Base-by-base conservation (phyloP, 2,797 vertebrate genomes). In the Cichlasoma orientale region DNA sequence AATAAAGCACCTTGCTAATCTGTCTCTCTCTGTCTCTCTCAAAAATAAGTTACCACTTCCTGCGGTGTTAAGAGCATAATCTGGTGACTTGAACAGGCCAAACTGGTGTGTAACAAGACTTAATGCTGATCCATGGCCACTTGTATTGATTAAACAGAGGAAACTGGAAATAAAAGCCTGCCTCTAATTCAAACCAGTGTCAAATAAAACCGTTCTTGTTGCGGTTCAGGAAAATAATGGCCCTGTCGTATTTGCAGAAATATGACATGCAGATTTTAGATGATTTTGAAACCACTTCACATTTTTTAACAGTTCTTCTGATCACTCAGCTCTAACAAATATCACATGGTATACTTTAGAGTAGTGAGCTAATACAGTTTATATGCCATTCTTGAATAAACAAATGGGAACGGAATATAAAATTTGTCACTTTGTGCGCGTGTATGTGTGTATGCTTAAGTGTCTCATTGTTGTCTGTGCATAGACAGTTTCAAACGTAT, bases 141-240 rank as follows among this genome's bases (percentile, higher is more conserved):
- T 68, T 27, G 25, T 68, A 68, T 29, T 50, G 41, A 68, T 68
- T 66, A 66, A 66, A 66, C 61, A 29, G 10, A 68, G 61, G 61
- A 50, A 50, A 68, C 61, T 47, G 4, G 61, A 19, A 50, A 68
- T 68, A 68, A 68, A 29, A 50, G 0, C 23, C 25, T 11, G 8
- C 41, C 41, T 68, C 61, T 29, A 47, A 50, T 47, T 68, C 61
- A 66, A 66, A 23, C 16, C 61, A 27, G 61, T 16, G 19, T 66
- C 41, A 1, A 50, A 68, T 47, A 1, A 47, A 68, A 29, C 41
- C 16, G 7, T 66, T 12, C 41, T 27, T 1, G 16, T 27, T 47
- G 23, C 23, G 6, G 0, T 66, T 50, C 10, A 66, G 41, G 23
- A 29, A 27, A 66, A 66, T 27, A 50, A 66, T 3, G 16, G 16